phyloP scores from a whole-genome alignment of 2,113 vertebrate species.

The Galemys pyrenaicus region DNA sequence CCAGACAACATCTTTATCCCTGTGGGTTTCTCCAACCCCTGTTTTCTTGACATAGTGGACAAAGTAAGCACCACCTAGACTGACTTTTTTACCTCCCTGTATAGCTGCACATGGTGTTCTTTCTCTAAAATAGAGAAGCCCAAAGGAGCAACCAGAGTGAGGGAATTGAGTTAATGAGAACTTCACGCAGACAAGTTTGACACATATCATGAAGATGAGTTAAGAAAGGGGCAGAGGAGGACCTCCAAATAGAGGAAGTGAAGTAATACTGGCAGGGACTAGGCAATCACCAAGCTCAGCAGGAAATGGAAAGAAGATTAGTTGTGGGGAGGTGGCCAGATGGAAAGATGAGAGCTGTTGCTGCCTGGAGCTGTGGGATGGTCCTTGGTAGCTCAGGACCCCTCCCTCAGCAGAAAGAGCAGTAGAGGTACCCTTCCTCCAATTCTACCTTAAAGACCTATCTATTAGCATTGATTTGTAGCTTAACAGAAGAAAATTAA shows the following conservation, averaged over 20 bases:
- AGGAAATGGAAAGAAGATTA: conserved; percentile 61
- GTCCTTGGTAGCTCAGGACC: not conserved
- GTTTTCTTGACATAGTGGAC: too few relatives aligned
- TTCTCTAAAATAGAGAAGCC: not conserved
- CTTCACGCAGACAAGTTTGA: not conserved
- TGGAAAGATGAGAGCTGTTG: not conserved
- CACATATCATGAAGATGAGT: not conserved
- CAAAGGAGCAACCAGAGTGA: not conserved
- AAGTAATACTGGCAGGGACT: conserved; percentile 43
- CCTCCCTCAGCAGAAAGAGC: not conserved
- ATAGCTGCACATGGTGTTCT: not conserved
- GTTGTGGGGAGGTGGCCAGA: not conserved
- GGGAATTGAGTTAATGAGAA: not conserved
- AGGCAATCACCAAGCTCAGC: conserved; percentile 25
- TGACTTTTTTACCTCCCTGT: not conserved
- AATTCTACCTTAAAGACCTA: not conserved
- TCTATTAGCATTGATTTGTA: not conserved
- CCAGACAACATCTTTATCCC: not conserved
- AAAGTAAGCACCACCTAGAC: not conserved
- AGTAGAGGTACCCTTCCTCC: too few relatives aligned
- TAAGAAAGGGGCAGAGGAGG: conserved; percentile 2
- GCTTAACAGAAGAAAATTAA: not conserved
- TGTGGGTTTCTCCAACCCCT: not conserved
- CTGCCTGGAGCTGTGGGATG: not conserved
- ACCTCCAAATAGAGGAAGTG: conserved; percentile 58